Evolutionary conservation across 2,888 invertebrate species (phyloP).

Genomic region (Aricia artaxerxes): DNA sequence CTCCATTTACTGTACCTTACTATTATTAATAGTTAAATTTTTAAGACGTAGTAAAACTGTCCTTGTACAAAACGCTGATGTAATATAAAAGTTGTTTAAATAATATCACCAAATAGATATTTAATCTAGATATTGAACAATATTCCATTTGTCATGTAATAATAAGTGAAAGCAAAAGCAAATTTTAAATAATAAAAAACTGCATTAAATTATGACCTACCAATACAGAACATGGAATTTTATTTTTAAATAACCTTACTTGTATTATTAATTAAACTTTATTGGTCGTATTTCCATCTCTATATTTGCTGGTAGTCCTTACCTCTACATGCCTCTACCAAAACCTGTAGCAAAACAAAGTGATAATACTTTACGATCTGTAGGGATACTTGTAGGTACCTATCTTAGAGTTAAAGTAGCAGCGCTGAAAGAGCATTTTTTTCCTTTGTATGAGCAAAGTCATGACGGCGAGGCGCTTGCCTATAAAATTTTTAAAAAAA

Average conservation of each 20-base stretch:
- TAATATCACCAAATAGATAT: slow-evolving; percentile 75
- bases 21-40: slow-evolving; percentile 53
- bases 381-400: too few relatives aligned
- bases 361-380: too few relatives aligned
- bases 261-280: not conserved
- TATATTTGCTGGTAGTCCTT: too few relatives aligned
- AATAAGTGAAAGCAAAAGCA: slow-evolving; percentile 77
- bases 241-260: slow-evolving; percentile 43
- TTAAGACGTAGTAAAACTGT: slow-evolving; percentile 59
- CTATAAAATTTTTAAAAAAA: too few relatives aligned
- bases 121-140: slow-evolving; percentile 78
- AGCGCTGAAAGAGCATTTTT: too few relatives aligned
- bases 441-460: too few relatives aligned
- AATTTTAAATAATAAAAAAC: slow-evolving; percentile 75
- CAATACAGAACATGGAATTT: slow-evolving; percentile 70
- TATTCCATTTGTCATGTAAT: slow-evolving; percentile 79
- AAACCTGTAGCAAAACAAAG: too few relatives aligned
- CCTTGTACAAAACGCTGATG: slow-evolving; percentile 72
- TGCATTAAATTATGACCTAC: slow-evolving; percentile 81
- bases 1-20: slow-evolving; percentile 56
- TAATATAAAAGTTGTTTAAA: slow-evolving; percentile 81
- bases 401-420: too few relatives aligned
- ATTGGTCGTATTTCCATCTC: too few relatives aligned
- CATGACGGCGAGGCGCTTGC: too few relatives aligned
- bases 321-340: too few relatives aligned